Base-by-base conservation (phyloP, 2,113 vertebrate genomes). In the Euleptes europaea region DNA sequence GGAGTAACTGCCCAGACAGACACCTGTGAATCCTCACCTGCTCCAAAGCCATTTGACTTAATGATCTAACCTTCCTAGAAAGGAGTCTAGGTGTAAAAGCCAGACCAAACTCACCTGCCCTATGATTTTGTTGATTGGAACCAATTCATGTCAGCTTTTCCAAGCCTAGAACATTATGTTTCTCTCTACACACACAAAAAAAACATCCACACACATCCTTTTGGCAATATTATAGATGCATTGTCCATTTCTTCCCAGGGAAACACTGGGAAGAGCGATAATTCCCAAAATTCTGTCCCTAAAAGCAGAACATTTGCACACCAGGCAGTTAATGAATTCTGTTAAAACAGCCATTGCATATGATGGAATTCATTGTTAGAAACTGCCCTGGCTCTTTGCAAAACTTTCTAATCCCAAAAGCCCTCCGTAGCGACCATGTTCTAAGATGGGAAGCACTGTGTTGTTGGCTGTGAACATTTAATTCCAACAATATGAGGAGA, bases 31-130 rank as follows among this genome's bases (percentile, higher is more conserved):
- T 47, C 0, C 0, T 31, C 35, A 81, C 28, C 67, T 88, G 66
- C 78, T 65, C 87, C 83, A 90, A 4, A 0, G 49, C 66, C 17
- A 4, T 54, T 77, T 71, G 5, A 85, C 87, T 83, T 83, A 74
- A 77, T 2, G 17, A 28, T 0, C 40, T 49, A 0, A 0, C 1
- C 1, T 44, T 33, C 72, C 38, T 83, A 40, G 42, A 7, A 0
- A 0, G 67, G 13, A 3, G 0, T 26, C 65, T 51, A 71, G 54
- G 5, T 33, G 54, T 78, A 14, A 78, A 2, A 5, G 12, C 54
- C 71, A 23, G 1, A 10, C 38, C 2, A 28, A 17, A 12, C 2
- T 4, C 76, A 67, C 4, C 65, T 15, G 2, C 80, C n/a, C 15
- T 65, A 60, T 21, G 49, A 33, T 71, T 73, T 76, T 60, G 72